Evolutionary conservation across 2,113 vertebrate species (phyloP), one percentile per base, ranked within the genome.

Genomic region (Vanacampus margaritifer): DNA sequence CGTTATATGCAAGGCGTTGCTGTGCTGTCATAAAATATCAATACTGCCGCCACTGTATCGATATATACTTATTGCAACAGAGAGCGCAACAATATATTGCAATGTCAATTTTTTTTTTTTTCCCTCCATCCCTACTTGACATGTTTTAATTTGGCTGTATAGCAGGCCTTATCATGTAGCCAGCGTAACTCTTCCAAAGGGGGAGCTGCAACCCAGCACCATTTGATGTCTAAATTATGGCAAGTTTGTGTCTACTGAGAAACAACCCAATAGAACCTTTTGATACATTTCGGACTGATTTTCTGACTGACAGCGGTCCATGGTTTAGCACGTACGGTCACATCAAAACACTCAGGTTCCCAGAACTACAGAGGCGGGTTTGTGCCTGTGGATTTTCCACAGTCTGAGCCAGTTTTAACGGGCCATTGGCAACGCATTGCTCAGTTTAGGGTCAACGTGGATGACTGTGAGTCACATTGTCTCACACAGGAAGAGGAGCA

Each of bases 381-480:
- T 76, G 73, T 74, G 58, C 62, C 68, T 70, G 24, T 45, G 45
- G 70, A 76, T 76, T 74, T 67, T 62, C 80, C 74, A 85, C 74
- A 78, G 76, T 79, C 71, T 56, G 17, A 80, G 39, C n/a, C 73
- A 69, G 12, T 75, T 82, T 78, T 73, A 75, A 81, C 57, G 46
- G 69, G 53, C 70, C 64, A 80, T 84, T 81, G 68, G 82, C 72
- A 84, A 83, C 64, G 79, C 82, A 69, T 81, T 77, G 69, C 73
- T 70, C 0, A 68, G 69, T 73, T 83, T 68, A 67, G 63, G 68
- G 59, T 70, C 13, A 79, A 64, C 65, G 76, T 39, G 7, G 43
- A 50, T 64, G 63, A 26, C 53, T 51, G 56, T 54, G 46, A 48
- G 51, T 79, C 26, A 12, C 45, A 56, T 67, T 59, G 58, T 72